Base-by-base conservation (phyloP, 2,888 invertebrate genomes). In the Drosophila flavopinicola region DNA sequence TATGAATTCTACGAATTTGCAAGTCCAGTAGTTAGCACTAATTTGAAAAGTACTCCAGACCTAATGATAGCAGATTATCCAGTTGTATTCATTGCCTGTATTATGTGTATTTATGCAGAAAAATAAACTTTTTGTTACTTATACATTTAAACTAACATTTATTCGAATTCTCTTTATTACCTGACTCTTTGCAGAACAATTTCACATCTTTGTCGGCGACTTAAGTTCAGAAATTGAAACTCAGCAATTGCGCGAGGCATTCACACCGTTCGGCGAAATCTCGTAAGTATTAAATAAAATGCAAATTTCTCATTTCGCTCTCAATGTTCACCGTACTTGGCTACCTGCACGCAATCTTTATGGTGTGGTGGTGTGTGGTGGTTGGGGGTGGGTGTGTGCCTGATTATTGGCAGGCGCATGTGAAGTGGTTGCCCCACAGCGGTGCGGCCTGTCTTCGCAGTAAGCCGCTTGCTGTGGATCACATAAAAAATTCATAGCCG, bases 171-270 rank as follows among this genome's bases (percentile, higher is more conserved):
- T 32, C 29, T 33, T 33, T 48, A 13, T 23, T 37, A 10, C 41
- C 33, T 53, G 10, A 29, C 37, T 61, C 30, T 38, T 96, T 96
- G 29, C 96, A 96, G 96, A 99, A 93, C 99, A 99, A 93, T 98
- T 97, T 92, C 99, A 99, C 94, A 99, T 99, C 93, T 99, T 99
- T 92, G 99, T 99, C 75, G 99, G 99, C 33, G 99, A 99, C 92
- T 93, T 99, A 87, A 99, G 99, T 92, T 98, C 99, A 61, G 99
- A 99, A 93, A 98, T 99, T 82, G 99, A 99, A 93, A 98, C 98
- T 80, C 98, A 98, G 92, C 97, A 97, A 88, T 94, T 99, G 87
- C 94, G 97, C 90, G 99, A 99, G 91, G 99, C 99, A 49, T 99
- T 99, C 92, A 95, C 96, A 83, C 97, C 98, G 61, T 99, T 99